A percentile compares a stretch with the other conserved stretches of the same genome.
phyloP scores from a whole-genome alignment of 2,113 vertebrate species.

The Leiothrix lutea region DNA sequence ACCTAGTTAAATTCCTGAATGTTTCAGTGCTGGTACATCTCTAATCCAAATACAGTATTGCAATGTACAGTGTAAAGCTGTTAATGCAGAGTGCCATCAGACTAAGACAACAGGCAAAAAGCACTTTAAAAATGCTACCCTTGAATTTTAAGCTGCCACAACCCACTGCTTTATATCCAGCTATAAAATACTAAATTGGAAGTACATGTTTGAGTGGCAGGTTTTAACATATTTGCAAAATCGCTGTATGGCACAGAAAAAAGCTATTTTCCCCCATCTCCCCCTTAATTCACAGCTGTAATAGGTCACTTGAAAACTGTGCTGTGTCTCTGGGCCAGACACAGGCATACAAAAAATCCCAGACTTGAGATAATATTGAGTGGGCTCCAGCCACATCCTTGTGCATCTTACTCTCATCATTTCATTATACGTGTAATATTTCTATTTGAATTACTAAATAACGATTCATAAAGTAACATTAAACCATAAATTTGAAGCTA shows the following conservation, averaged over 20 bases:
- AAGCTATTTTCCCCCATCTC: neutral
- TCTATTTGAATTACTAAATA: neutral
- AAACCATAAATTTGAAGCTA: neutral
- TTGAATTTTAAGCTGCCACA: neutral
- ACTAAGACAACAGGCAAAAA: neutral
- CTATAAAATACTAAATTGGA: neutral
- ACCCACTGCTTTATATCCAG: neutral
- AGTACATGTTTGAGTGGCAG: neutral
- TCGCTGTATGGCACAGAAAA: neutral
- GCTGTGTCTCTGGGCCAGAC: neutral
- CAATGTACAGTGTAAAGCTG: neutral
- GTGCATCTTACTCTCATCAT: neutral
- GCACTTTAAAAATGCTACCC: neutral
- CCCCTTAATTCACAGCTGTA: neutral
- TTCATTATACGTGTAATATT: neutral
- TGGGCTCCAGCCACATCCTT: neutral
- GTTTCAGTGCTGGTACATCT: neutral
- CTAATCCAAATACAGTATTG: neutral
- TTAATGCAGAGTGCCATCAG: neutral
- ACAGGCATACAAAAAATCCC: neutral
- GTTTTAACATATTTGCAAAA: neutral
- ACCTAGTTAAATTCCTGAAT: neutral
- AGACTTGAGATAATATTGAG: neutral
- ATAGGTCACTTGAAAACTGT: neutral
- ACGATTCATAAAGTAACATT: neutral